Percentiles rank a stretch among this genome's conserved stretches.
phyloP scores from a whole-genome alignment of 2,888 invertebrate species.

The Mantis religiosa region DNA sequence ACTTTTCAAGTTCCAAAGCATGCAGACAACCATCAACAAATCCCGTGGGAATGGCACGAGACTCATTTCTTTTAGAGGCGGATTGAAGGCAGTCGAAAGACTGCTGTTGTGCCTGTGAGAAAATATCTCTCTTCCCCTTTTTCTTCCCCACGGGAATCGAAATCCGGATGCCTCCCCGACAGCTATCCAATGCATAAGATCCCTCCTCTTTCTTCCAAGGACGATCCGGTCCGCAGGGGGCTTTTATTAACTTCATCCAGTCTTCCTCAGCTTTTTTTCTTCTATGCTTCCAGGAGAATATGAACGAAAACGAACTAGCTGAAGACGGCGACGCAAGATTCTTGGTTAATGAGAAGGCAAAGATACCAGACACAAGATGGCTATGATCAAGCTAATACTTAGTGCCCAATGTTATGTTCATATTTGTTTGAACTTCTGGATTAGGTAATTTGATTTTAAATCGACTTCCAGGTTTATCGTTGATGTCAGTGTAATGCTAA shows the following conservation, averaged over 20 bases:
- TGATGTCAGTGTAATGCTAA: no score
- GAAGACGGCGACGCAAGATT: no score
- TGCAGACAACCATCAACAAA: background rate
- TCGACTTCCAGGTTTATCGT: no score
- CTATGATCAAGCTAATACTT: no score
- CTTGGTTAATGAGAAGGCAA: no score
- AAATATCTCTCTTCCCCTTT: background rate
- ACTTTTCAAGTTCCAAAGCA: no score
- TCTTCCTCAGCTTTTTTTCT: background rate
- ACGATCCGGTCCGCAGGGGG: background rate
- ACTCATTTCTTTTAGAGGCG: background rate
- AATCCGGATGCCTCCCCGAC: background rate
- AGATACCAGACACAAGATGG: no score
- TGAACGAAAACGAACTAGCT: no score
- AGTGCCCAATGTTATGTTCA: no score
- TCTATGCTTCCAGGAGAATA: no score
- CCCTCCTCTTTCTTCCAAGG: background rate
- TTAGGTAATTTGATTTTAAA: no score
- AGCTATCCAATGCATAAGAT: background rate
- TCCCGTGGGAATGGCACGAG: background rate
- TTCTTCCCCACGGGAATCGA: background rate
- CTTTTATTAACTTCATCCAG: background rate
- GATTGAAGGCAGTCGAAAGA: background rate
- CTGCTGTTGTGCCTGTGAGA: background rate
- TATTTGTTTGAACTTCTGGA: no score